Percentiles rank a stretch among this genome's conserved stretches.
These are phyloP conservation scores for Artibeus lituratus DNA, from an alignment of 2,797 vertebrate species.

Conservation along the genomic window DNA sequence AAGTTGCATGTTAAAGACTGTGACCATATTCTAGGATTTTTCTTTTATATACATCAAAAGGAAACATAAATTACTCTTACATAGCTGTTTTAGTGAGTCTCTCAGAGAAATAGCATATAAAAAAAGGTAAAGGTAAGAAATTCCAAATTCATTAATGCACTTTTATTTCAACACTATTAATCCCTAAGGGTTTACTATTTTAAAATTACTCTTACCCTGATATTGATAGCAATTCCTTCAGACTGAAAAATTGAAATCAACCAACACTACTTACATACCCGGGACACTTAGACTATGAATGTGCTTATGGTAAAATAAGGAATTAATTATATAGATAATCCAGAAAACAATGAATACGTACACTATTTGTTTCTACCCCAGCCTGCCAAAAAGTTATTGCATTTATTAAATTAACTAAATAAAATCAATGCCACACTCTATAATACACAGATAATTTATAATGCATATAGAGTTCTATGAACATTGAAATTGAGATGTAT, in stretches of 20 bases:
- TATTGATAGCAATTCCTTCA: not conserved
- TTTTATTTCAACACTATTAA: not conserved
- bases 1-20: not conserved
- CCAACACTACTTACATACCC: not conserved
- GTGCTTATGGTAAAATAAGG: not conserved
- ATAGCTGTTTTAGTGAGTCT: not conserved
- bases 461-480: not conserved
- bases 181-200: not conserved
- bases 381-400: not conserved
- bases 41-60: not conserved
- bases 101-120: not conserved
- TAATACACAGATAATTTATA: not conserved
- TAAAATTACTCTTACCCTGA: not conserved
- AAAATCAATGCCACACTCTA: not conserved
- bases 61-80: not conserved
- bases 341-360: not conserved
- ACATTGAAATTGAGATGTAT: not conserved
- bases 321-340: not conserved
- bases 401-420: slow-evolving; percentile 1
- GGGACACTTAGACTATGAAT: not conserved
- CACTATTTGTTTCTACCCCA: not conserved
- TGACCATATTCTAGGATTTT: not conserved
- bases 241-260: not conserved
- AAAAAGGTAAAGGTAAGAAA: not conserved
- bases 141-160: not conserved